Evolutionary conservation across 2,113 vertebrate species (phyloP).

Genomic region (Fukomys damarensis): DNA sequence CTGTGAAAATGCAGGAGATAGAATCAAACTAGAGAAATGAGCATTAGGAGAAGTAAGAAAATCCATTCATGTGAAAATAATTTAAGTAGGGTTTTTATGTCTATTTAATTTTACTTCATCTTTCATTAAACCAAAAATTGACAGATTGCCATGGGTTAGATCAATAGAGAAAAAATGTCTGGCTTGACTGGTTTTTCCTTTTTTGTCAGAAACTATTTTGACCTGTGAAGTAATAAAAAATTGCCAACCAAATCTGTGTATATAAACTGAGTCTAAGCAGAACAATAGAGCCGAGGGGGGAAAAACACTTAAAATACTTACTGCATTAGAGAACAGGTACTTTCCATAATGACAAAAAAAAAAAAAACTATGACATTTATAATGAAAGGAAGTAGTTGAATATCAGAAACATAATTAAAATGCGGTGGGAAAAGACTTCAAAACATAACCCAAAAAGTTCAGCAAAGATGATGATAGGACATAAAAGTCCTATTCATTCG

Average conservation of each 20-base stretch:
- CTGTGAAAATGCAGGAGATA: background rate
- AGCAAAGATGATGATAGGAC: background rate
- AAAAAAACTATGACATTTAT: background rate
- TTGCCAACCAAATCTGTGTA: background rate
- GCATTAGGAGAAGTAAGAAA: background rate
- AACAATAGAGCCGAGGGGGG: background rate
- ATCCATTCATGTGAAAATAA: slow-evolving; percentile 30
- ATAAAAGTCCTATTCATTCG: background rate
- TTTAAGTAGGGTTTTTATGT: slow-evolving; percentile 34
- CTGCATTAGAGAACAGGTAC: background rate
- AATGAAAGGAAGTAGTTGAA: slow-evolving; percentile 10
- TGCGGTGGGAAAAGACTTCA: slow-evolving; percentile 52
- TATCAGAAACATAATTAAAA: slow-evolving; percentile 40
- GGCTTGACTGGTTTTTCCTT: background rate
- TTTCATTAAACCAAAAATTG: slow-evolving; percentile 63
- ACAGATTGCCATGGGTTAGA: background rate
- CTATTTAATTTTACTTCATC: slow-evolving; percentile 55
- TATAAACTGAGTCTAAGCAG: slow-evolving; percentile 5
- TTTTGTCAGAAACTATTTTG: slow-evolving; percentile 33
- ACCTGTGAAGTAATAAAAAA: slow-evolving; percentile 53
- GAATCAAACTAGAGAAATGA: background rate
- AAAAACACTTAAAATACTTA: background rate
- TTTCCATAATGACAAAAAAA: background rate
- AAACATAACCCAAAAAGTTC: background rate
- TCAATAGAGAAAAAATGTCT: slow-evolving; percentile 5